Evolutionary conservation across 1,140 invertebrate species (phyloP).

Genomic region (Hyles vespertilio): DNA sequence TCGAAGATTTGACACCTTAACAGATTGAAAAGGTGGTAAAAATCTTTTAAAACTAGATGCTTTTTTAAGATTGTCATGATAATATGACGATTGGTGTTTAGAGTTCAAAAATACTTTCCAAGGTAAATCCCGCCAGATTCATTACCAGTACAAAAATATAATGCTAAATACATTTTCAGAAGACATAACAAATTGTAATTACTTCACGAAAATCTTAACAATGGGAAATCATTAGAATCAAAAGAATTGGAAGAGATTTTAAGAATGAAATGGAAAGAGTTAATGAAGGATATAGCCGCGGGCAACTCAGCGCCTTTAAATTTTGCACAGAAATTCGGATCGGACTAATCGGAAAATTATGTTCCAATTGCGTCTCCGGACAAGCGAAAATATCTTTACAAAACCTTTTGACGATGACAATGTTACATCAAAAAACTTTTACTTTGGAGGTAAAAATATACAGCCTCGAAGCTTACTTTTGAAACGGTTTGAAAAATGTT

Average conservation of each 20-base stretch:
- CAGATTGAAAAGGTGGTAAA: no score
- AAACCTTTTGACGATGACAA: neutral
- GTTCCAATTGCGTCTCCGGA: constrained; percentile 35
- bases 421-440: neutral
- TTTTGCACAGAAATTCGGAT: constrained; percentile 36
- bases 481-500: no score
- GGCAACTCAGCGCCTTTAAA: constrained; percentile 41
- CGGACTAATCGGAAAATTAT: constrained; percentile 61
- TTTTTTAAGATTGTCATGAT: no score
- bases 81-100: no score
- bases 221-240: constrained; percentile 1
- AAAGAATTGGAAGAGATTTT: constrained; percentile 24
- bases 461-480: neutral
- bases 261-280: constrained; percentile 51
- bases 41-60: no score
- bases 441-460: no score
- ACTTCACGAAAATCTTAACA: neutral
- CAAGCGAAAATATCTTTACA: constrained; percentile 25
- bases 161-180: neutral
- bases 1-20: no score
- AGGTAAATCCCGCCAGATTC: no score
- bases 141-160: neutral
- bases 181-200: neutral
- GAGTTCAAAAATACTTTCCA: no score
- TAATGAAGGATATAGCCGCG: constrained; percentile 47